These are phyloP conservation scores for Andrena camellia DNA, from an alignment of 2,888 invertebrate genomes.

Conservation along the genomic window DNA sequence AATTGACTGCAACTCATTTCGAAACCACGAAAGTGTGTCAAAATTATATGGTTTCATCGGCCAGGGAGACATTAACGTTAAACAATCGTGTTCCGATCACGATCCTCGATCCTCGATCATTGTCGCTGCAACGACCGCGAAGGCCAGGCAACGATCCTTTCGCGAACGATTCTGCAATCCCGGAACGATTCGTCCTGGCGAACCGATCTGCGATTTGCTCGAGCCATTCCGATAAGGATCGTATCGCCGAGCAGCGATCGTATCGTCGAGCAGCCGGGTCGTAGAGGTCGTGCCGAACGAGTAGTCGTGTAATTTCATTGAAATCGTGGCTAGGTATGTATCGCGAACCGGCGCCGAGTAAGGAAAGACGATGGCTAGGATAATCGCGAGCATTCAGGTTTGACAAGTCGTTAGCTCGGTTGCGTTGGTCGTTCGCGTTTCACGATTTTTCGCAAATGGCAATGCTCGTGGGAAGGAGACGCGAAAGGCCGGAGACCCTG, in stretches of 20 bases:
- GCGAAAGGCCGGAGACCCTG: not conserved
- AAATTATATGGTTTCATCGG: not conserved
- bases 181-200: slow-evolving; percentile 24
- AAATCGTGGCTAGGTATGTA: not conserved
- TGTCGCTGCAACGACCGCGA: slow-evolving; percentile 67
- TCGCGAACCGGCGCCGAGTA: not conserved
- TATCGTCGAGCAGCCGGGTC: slow-evolving; percentile 10
- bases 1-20: no score
- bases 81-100: not conserved
- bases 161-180: slow-evolving; percentile 31
- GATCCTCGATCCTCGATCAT: slow-evolving; percentile 29
- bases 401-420: slow-evolving; percentile 3
- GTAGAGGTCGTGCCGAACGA: slow-evolving; percentile 13
- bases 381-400: not conserved
- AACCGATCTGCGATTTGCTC: not conserved
- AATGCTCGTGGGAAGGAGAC: slow-evolving; percentile 6
- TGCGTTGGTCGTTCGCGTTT: not conserved
- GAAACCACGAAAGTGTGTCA: not conserved
- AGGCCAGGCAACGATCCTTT: slow-evolving; percentile 47
- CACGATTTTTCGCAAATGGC: slow-evolving; percentile 27
- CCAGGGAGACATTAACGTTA: not conserved
- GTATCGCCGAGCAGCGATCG: not conserved
- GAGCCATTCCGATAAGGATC: slow-evolving; percentile 1
- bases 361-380: not conserved
- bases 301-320: slow-evolving; percentile 2